Percentiles rank a stretch among this genome's conserved stretches.
Evolutionary conservation across 2,797 vertebrate genomes (phyloP).

Genomic region (Sebastes diploproa): DNA sequence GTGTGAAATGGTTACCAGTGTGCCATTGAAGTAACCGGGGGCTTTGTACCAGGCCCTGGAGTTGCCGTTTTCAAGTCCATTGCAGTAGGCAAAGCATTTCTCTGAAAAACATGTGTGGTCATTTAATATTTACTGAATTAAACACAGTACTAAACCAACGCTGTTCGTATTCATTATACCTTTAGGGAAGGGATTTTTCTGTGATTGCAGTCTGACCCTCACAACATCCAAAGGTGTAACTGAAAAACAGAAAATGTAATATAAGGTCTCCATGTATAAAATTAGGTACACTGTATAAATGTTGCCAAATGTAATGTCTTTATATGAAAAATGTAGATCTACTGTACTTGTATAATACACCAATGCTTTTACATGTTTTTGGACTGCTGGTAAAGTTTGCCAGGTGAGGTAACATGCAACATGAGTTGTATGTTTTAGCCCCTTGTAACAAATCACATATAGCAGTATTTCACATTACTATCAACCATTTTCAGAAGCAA

Average conservation of each 20-base stretch:
- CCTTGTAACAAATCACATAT: neutral
- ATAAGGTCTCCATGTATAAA: neutral
- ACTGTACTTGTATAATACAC: too few species aligned
- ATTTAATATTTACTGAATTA: neutral
- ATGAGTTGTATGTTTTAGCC: too few species aligned
- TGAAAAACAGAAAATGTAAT: conserved; percentile 54
- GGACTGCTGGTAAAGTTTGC: too few species aligned
- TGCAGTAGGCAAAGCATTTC: conserved; percentile 91
- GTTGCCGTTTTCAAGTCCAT: conserved; percentile 88
- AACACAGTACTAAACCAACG: neutral
- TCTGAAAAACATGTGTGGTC: conserved; percentile 70
- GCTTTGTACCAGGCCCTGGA: conserved; percentile 89
- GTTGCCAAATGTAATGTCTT: too few species aligned
- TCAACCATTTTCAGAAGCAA: too few species aligned
- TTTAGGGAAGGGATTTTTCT: conserved; percentile 87
- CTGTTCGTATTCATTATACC: conserved; percentile 71
- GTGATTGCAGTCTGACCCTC: conserved; percentile 92
- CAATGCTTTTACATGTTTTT: too few species aligned
- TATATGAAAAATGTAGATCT: too few species aligned
- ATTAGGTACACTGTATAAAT: neutral
- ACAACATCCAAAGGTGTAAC: conserved; percentile 94
- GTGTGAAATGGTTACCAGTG: conserved; percentile 80
- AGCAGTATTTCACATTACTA: too few species aligned
- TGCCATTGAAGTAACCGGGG: conserved; percentile 87
- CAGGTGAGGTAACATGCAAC: too few species aligned